Evolutionary conservation across 1,140 invertebrate species (phyloP).

Genomic region (fruit fly (Drosophila melanogaster)): DNA sequence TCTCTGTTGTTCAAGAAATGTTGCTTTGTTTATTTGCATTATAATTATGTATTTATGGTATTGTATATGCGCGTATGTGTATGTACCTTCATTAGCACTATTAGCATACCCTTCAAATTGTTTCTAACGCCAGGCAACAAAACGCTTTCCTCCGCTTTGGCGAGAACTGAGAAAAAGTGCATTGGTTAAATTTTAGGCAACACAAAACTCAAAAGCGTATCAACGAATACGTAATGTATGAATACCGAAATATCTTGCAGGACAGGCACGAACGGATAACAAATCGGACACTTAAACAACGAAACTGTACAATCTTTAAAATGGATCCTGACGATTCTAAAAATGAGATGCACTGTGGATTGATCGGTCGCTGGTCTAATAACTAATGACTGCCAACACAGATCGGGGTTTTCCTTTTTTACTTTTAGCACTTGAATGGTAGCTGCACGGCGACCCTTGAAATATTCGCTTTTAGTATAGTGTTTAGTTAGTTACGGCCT

Average conservation of each 20-base stretch:
- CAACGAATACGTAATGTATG: conserved; percentile 36
- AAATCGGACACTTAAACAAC: conserved; percentile 55
- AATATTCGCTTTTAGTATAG: conserved; percentile 56
- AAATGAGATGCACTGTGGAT: conserved; percentile 15
- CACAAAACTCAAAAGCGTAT: conserved; percentile 46
- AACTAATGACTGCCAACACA: conserved; percentile 43
- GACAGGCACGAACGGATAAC: conserved; percentile 64
- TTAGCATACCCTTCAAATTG: conserved; percentile 63
- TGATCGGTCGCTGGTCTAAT: conserved; percentile 43
- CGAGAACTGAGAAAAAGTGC: conserved; percentile 49
- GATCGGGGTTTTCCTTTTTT: conserved; percentile 14
- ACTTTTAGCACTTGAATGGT: conserved; percentile 46
- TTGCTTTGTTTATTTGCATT: conserved; percentile 64
- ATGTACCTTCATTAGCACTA: conserved; percentile 68
- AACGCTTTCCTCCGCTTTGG: conserved; percentile 22
- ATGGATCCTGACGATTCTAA: conserved; percentile 29
- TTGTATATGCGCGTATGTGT: conserved; percentile 35
- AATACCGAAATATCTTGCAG: conserved; percentile 47
- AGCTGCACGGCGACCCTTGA: conserved; percentile 14
- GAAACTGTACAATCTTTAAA: conserved; percentile 59
- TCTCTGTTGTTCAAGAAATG: conserved; percentile 59
- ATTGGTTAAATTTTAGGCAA: conserved; percentile 61
- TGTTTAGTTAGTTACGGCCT: conserved; percentile 42
- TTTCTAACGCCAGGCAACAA: conserved; percentile 42
- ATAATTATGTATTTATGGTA: conserved; percentile 56